Percentiles rank a stretch among this genome's conserved stretches.
Evolutionary conservation across 1,140 invertebrate species (phyloP).

Genomic region (Cotesia glomerata): DNA sequence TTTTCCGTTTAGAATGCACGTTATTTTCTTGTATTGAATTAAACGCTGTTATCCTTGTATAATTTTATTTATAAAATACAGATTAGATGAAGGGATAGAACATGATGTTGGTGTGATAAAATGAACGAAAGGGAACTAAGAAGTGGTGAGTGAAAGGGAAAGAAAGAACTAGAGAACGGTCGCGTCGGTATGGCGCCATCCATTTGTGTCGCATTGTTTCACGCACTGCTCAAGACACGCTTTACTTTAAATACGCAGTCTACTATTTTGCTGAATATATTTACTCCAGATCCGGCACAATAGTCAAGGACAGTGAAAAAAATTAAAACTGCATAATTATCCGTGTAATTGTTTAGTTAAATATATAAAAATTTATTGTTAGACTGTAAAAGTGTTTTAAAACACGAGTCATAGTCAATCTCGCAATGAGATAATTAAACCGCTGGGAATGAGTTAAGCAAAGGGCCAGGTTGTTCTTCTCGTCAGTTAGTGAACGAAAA

Average conservation of each 20-base stretch:
- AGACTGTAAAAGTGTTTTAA: not conserved
- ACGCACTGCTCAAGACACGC: conserved; percentile 29
- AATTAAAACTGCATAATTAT: not conserved
- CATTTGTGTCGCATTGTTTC: conserved; percentile 47
- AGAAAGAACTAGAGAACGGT: conserved; percentile 11
- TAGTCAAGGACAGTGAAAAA: not conserved
- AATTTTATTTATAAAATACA: too few relatives aligned
- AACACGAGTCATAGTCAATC: conserved; percentile 22
- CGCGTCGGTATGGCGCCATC: conserved; percentile 34
- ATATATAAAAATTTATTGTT: too few relatives aligned
- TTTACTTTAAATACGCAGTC: not conserved
- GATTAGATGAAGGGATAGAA: not conserved
- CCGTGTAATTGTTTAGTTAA: too few relatives aligned
- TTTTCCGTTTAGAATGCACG: too few relatives aligned
- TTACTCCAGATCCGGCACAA: not conserved
- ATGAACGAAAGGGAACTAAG: conserved; percentile 21
- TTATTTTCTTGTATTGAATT: too few relatives aligned
- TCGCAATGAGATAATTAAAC: conserved; percentile 39
- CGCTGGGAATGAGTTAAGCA: conserved; percentile 31
- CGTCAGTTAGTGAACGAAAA: conserved; percentile 24
- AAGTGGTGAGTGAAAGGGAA: conserved; percentile 1
- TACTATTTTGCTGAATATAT: not conserved
- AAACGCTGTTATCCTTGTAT: too few relatives aligned
- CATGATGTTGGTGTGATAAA: not conserved
- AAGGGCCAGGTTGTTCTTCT: conserved; percentile 22